Percentiles rank a stretch among this genome's conserved stretches.
phyloP scores from a whole-genome alignment of 2,797 vertebrate genomes.

The Ara ararauna region DNA sequence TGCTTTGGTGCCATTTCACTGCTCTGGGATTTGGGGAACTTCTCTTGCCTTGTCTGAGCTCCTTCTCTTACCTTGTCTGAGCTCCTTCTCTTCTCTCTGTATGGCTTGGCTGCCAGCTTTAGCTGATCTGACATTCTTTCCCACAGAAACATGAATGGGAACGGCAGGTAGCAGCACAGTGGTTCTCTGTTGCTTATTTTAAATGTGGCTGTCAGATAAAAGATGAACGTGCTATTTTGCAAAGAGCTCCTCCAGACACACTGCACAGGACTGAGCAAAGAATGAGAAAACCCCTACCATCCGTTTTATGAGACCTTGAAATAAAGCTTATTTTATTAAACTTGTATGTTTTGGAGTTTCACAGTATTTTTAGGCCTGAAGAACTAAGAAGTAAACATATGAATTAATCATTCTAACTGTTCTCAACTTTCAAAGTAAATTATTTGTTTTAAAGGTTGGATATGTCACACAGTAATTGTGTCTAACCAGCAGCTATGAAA shows the following conservation, averaged over 20 bases:
- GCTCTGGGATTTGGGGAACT: not conserved
- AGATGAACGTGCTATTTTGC: not conserved
- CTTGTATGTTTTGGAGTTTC: not conserved
- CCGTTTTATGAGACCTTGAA: not conserved
- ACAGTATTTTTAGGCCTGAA: constrained; percentile 4
- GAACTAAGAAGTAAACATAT: not conserved
- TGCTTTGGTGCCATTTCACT: not conserved
- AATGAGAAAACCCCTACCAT: not conserved
- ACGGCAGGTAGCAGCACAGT: constrained; percentile 22
- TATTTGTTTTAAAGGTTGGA: constrained; percentile 63
- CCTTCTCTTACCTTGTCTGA: not conserved
- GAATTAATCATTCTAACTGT: constrained; percentile 25
- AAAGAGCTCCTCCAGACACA: not conserved
- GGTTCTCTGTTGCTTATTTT: not conserved
- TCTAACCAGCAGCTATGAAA: constrained; percentile 60
- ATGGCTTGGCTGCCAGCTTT: not conserved
- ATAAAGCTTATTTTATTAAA: not conserved
- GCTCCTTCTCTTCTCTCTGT: not conserved
- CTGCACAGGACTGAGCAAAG: not conserved
- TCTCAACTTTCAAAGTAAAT: constrained; percentile 49
- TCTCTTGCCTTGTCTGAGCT: not conserved
- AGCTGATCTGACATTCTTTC: not conserved
- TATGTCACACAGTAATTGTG: not conserved
- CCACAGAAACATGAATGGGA: not conserved
- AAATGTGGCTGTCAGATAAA: not conserved